A percentile compares a stretch with the other conserved stretches of the same genome.
phyloP scores from a whole-genome alignment of 2,888 invertebrate genomes.

The Acronicta aceris region DNA sequence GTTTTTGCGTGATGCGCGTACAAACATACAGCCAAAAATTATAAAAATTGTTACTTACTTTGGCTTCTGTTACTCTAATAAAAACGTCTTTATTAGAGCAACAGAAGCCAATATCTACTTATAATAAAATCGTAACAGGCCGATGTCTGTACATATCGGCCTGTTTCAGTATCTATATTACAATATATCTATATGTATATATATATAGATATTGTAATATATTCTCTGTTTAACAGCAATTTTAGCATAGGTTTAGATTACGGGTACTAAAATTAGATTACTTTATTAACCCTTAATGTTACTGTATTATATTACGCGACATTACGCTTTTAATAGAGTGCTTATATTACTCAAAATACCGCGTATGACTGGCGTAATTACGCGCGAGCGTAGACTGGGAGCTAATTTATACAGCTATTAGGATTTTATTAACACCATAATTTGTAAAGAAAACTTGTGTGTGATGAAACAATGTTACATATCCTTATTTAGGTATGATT shows the following conservation, averaged over 20 bases:
- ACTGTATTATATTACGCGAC: constrained; percentile 32
- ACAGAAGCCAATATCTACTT: no score
- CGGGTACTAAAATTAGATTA: constrained; percentile 26
- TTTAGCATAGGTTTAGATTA: constrained; percentile 23
- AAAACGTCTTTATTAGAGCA: no score
- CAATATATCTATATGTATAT: no score
- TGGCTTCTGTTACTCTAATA: no score
- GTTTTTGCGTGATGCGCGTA: no score
- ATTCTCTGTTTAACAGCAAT: no score
- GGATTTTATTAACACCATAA: constrained; percentile 27
- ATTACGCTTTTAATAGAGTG: constrained; percentile 57
- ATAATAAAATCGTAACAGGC: no score
- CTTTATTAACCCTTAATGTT: constrained; percentile 33
- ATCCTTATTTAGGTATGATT: constrained; percentile 19
- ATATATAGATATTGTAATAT: no score
- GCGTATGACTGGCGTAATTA: constrained; percentile 39
- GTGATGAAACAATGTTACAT: constrained; percentile 14
- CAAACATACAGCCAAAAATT: no score
- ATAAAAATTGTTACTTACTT: no score
- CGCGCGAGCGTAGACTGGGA: constrained; percentile 14
- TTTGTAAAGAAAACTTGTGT: constrained; percentile 15
- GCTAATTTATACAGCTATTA: constrained; percentile 34
- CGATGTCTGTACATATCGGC: no score
- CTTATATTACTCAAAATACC: constrained; percentile 51
- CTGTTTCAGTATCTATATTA: no score